Conservation (phyloP, 2,888 invertebrate species). For the Stomorhina lunata region DNA sequence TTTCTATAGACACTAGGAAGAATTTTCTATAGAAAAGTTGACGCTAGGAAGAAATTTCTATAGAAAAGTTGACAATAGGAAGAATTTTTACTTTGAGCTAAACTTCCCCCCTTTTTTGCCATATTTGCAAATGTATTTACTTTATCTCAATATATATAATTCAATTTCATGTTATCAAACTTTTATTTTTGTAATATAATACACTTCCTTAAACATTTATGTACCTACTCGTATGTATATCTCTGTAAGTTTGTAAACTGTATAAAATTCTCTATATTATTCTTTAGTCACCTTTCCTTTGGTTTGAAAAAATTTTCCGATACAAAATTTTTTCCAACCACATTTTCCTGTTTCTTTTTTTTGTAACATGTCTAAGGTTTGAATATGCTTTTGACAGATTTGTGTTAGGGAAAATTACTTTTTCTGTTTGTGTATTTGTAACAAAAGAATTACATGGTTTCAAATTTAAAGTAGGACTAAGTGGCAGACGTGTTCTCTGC, state of each 20-base stretch:
- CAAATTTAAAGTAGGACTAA: not conserved
- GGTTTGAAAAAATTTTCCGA: not conserved
- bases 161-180: conserved; percentile 18
- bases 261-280: not conserved
- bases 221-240: too few relatives aligned
- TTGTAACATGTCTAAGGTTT: not conserved
- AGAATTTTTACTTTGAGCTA: too few relatives aligned
- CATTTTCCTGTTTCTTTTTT: not conserved
- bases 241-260: too few relatives aligned
- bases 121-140: not conserved
- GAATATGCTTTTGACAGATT: conserved; percentile 45
- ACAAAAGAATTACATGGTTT: not conserved
- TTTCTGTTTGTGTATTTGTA: not conserved
- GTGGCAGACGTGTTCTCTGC: not conserved
- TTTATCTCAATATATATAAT: conserved; percentile 26
- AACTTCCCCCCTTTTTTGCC: not conserved
- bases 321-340: conserved; percentile 4
- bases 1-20: too few relatives aligned
- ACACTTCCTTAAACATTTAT: too few relatives aligned
- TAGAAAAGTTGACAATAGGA: too few relatives aligned
- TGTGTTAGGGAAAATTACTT: conserved; percentile 19
- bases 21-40: too few relatives aligned
- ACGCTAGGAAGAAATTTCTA: too few relatives aligned
- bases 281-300: not conserved
- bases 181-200: conserved; percentile 19